Conservation (phyloP, 2,113 vertebrate species). For the Nanorana parkeri region DNA sequence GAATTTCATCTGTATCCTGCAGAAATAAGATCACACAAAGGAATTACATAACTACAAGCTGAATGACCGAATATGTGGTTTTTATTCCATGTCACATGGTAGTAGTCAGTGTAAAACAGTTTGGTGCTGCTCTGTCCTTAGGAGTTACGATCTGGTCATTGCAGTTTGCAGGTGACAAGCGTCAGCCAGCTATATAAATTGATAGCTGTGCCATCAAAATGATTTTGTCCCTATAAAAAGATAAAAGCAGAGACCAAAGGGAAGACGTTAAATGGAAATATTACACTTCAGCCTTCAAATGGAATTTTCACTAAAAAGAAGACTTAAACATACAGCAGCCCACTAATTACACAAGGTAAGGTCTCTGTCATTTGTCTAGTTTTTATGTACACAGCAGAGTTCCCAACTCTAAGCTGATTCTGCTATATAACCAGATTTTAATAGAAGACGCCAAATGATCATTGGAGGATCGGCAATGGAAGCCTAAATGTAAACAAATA, state of each 20-base stretch:
- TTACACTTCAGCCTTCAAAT: too few species aligned
- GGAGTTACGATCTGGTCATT: background rate
- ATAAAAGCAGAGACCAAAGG: background rate
- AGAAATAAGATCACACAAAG: conserved; percentile 24
- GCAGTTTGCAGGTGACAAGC: background rate
- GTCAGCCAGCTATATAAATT: background rate
- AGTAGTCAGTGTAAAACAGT: background rate
- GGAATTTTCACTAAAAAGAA: too few species aligned
- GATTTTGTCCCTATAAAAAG: background rate
- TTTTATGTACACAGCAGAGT: too few species aligned
- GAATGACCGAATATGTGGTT: background rate
- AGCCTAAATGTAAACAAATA: too few species aligned
- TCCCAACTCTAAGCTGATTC: too few species aligned
- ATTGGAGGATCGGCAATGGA: too few species aligned
- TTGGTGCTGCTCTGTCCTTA: background rate
- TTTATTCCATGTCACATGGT: background rate
- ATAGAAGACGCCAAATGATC: too few species aligned
- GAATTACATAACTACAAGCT: background rate
- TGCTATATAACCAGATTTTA: too few species aligned
- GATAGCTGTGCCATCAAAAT: background rate
- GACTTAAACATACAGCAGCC: too few species aligned
- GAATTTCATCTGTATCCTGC: conserved; percentile 91
- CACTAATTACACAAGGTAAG: too few species aligned
- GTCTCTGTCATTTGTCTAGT: too few species aligned
- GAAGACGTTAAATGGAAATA: background rate